These are phyloP conservation scores for Drosophila affinis DNA, from an alignment of 2,888 invertebrate genomes.

Conservation along the genomic window DNA sequence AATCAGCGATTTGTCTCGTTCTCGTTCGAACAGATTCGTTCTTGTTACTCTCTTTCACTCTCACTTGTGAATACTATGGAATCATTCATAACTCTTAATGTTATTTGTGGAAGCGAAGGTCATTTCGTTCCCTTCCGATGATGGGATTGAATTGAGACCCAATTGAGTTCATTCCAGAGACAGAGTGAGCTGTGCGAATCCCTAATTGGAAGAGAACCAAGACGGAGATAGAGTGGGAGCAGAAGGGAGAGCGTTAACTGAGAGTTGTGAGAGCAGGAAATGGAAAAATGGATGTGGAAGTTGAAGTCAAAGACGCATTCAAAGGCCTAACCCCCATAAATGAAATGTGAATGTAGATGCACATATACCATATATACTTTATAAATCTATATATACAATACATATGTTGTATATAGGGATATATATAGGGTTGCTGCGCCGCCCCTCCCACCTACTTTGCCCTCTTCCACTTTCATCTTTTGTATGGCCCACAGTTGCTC, in stretches of 20 bases:
- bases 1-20: too few relatives aligned
- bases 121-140: too few relatives aligned
- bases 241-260: background rate
- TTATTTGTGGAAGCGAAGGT: too few relatives aligned
- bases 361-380: background rate
- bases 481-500: conserved; percentile 47
- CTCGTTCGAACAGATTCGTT: too few relatives aligned
- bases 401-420: conserved; percentile 43
- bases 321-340: conserved; percentile 42
- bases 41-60: too few relatives aligned
- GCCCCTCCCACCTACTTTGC: background rate
- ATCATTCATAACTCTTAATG: too few relatives aligned
- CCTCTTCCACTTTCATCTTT: conserved; percentile 63
- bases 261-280: background rate
- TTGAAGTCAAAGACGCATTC: conserved; percentile 41
- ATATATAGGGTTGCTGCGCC: conserved; percentile 5
- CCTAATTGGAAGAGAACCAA: conserved; percentile 17
- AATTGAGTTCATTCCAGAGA: conserved; percentile 13
- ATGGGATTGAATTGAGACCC: background rate
- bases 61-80: too few relatives aligned
- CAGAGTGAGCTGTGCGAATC: conserved; percentile 3
- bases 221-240: background rate
- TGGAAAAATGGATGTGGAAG: conserved; percentile 14
- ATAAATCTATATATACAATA: conserved; percentile 30
- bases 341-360: conserved; percentile 28